phyloP scores from a whole-genome alignment of 2,797 vertebrate genomes.

The Smutsia temminckii region DNA sequence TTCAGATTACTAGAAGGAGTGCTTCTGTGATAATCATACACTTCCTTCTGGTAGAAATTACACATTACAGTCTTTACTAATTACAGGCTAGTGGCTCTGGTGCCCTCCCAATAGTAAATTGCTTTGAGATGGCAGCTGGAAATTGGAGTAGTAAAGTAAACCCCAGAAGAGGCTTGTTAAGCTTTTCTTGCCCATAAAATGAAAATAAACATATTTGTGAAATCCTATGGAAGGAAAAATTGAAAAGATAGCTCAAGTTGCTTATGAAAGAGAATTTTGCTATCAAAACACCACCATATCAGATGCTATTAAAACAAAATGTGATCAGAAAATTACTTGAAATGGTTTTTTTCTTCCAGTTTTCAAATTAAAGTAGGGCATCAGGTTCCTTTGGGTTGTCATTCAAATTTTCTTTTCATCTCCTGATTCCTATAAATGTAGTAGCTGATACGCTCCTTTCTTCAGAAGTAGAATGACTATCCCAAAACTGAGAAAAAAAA shows the following conservation, averaged over 20 bases:
- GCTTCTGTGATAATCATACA: conserved; percentile 38
- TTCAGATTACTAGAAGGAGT: neutral
- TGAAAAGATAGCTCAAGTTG: conserved; percentile 51
- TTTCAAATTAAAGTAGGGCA: conserved; percentile 62
- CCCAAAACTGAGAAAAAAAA: neutral
- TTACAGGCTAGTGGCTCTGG: neutral
- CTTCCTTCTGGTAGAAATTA: conserved; percentile 51
- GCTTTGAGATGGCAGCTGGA: conserved; percentile 54
- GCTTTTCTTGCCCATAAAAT: conserved; percentile 58
- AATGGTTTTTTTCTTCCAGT: conserved; percentile 63
- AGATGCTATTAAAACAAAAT: conserved; percentile 53
- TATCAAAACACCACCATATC: conserved; percentile 27
- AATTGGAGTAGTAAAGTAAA: conserved; percentile 58
- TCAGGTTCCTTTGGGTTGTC: conserved; percentile 41
- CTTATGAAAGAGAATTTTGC: conserved; percentile 58
- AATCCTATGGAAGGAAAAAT: conserved; percentile 52
- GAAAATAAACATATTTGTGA: conserved; percentile 63
- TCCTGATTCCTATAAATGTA: conserved; percentile 52
- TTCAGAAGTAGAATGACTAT: neutral
- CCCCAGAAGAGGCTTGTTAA: conserved; percentile 55
- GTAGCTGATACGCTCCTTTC: conserved; percentile 38
- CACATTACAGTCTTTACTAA: conserved; percentile 66
- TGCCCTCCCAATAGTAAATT: conserved; percentile 47
- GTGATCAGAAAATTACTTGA: conserved; percentile 62
- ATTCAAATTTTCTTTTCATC: conserved; percentile 57